Evolutionary conservation across 2,113 vertebrate genomes (phyloP), one percentile per base, ranked within the genome.

Genomic region (Gadus chalcogrammus): DNA sequence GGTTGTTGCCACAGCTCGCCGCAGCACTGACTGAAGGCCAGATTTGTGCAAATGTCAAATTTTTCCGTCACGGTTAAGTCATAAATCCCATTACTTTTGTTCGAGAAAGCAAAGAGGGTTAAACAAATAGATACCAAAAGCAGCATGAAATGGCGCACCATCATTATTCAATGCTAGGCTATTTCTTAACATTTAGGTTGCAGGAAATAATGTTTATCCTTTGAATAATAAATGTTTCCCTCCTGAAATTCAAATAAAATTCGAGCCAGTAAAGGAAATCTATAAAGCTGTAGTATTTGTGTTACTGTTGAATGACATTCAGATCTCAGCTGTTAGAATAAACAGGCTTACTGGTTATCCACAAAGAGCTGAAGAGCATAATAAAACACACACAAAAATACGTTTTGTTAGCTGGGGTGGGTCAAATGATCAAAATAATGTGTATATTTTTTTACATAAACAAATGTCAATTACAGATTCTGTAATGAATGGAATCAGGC

Each of bases 21-120:
- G 66, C 83, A 87, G 83, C 82, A 87, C 81, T 85, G 85, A 90
- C 91, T 90, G 91, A 91, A 91, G 86, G 84, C 68, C 85, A 91
- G 90, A 90, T 90, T 89, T 91, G 89, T 89, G 89, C 87, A 91
- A 92, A 91, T 91, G 90, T 85, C 90, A 90, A 87, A 83, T 86
- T 84, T 74, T 72, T 88, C 38, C 67, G 83, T 79, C 81, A 68
- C 67, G 87, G 87, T 85, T 79, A 87, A 88, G 70, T 85, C 85
- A 88, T 86, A 86, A 90, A 91, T 90, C 87, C 86, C 85, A 89
- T 91, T 91, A 88, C 89, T 87, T 90, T 82, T 83, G 88, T 84
- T 78, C 65, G 82, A 84, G 84, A 83, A 87, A 86, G 78, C 79
- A 74, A 67, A 79, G 88, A 48, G 86, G 81, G 88, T 91, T 91